Evolutionary conservation across 2,888 invertebrate species (phyloP), one percentile per base, ranked within the genome.

Genomic region (Drosophila lutescens): DNA sequence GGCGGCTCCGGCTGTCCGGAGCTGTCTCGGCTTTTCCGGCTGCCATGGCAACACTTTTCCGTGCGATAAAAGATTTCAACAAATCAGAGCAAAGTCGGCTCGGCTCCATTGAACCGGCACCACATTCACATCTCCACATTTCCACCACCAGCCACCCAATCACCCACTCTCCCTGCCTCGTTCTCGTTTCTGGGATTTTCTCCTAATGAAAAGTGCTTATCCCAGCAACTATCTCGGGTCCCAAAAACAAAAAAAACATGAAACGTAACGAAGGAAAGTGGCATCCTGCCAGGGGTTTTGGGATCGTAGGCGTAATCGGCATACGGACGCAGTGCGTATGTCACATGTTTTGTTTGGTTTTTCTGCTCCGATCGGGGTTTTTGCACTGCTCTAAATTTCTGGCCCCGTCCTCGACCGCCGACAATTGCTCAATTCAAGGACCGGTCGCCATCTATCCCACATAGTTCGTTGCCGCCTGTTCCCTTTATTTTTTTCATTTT

Each of bases 391-490:
- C 80, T 86, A 77, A 88, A 88, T 86, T 84, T 82, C 78, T 68
- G 69, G 60, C 4, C 77, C 78, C 77, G 75, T 67, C 63, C 67
- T 69, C 72, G 76, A 41, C 53, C 23, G 34, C 74, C 81, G 78
- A 78, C 85, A 89, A 88, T 83, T 86, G 81, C 78, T 87, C 79
- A 83, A 85, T 88, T 78, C 82, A 76, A 76, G 82, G 80, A 76
- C 57, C 57, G 69, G 75, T 23, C 56, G 46, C 61, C 43, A 53
- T 55, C 63, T 38, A 51, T 62, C 43, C 60, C 12, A 12, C 34
- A 5, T 5, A 71, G 51, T 61, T 68, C 67, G 57, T 46, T 56
- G 43, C 56, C 57, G 43, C 56, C 59, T 47, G 53, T 72, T 57
- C 41, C 44, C 60, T 54, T 36, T 49, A 34, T 0, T 6, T 30